Percentiles rank a stretch among this genome's conserved stretches.
phyloP scores from a whole-genome alignment of 2,888 invertebrate species.

The Ellobium chinense region DNA sequence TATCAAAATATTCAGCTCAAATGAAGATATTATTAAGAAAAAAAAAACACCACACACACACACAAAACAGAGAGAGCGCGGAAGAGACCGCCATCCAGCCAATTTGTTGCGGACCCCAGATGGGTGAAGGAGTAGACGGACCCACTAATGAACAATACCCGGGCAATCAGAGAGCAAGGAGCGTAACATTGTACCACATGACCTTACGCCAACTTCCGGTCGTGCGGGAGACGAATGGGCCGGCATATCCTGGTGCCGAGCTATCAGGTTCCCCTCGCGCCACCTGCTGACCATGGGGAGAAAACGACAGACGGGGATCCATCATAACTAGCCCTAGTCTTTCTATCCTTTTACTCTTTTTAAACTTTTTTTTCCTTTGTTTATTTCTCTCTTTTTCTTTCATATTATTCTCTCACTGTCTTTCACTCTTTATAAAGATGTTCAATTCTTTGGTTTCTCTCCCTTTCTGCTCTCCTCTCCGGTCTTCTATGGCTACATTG shows the following conservation, averaged over 20 bases:
- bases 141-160: conserved; percentile 30
- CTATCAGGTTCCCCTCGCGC: conserved; percentile 18
- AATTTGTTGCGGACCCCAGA: conserved; percentile 27
- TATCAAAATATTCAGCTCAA: too few relatives aligned
- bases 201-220: conserved; percentile 24
- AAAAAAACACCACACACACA: too few relatives aligned
- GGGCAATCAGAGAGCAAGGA: conserved; percentile 12
- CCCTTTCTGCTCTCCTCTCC: background rate
- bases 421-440: background rate
- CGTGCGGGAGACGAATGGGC: background rate
- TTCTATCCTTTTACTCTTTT: background rate
- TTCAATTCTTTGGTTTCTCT: background rate
- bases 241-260: conserved; percentile 5
- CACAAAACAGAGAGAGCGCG: too few relatives aligned
- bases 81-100: too few relatives aligned
- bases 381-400: background rate
- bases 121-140: background rate
- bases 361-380: background rate
- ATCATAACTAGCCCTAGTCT: background rate
- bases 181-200: conserved; percentile 33
- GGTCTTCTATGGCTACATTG: too few relatives aligned
- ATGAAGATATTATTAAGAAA: too few relatives aligned
- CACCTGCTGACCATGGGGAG: conserved; percentile 35
- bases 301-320: background rate
- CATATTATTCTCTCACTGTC: background rate